Percentiles rank a stretch among this genome's conserved stretches.
phyloP scores from a whole-genome alignment of 2,888 invertebrate genomes.

The Xestia rhomboidea region DNA sequence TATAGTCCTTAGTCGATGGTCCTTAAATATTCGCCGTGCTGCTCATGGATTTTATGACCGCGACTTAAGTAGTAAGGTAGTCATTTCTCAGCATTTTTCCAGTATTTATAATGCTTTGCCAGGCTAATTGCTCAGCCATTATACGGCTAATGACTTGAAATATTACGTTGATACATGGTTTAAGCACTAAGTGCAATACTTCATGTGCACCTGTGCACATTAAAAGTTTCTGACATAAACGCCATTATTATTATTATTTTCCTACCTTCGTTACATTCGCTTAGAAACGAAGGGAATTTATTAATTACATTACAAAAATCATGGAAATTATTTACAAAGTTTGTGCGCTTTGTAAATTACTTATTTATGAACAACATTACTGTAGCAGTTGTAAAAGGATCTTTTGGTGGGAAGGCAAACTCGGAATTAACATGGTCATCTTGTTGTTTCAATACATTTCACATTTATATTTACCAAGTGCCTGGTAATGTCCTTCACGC shows the following conservation, averaged over 20 bases:
- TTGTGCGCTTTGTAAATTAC: conserved; percentile 34
- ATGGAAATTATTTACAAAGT: not conserved
- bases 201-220: conserved; percentile 10
- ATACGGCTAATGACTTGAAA: not conserved
- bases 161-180: not conserved
- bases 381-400: not conserved
- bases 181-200: conserved; percentile 4
- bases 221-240: conserved; percentile 1
- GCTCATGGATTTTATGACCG: not conserved
- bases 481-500: too few species aligned
- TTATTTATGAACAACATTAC: conserved; percentile 5
- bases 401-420: too few species aligned
- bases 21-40: not conserved
- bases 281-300: not conserved
- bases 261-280: not conserved
- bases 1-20: not conserved
- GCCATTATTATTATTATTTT: conserved; percentile 7
- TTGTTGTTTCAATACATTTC: not conserved
- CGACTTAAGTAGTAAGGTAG: not conserved
- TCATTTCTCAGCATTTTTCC: not conserved
- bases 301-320: conserved; percentile 12
- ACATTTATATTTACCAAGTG: not conserved
- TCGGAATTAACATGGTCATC: not conserved
- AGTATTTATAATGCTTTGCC: not conserved
- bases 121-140: not conserved